Evolutionary conservation across 2,797 vertebrate genomes (phyloP).

Genomic region (Sebastes miniatus): DNA sequence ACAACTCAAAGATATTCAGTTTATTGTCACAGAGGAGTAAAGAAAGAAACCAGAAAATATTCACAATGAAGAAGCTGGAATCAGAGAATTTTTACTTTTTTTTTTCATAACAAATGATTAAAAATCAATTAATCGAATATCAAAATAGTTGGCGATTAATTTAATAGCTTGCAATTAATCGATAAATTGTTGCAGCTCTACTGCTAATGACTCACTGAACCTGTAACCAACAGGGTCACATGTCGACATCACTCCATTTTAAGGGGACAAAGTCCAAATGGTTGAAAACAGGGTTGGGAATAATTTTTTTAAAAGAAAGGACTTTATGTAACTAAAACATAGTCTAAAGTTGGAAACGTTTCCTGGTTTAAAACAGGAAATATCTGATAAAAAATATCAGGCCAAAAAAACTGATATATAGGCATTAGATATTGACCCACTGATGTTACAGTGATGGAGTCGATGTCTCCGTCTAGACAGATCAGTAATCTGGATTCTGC

Average conservation of each 20-base stretch:
- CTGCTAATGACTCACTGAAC: background rate
- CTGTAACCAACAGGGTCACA: background rate
- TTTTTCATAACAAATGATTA: too few relatives aligned
- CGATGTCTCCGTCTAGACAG: conserved; percentile 45
- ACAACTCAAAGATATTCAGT: too few relatives aligned
- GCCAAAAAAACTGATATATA: background rate
- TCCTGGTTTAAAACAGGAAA: background rate
- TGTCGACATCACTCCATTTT: background rate
- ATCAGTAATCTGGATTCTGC: conserved; percentile 48
- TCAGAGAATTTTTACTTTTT: too few relatives aligned
- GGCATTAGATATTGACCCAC: background rate
- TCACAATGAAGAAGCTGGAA: too few relatives aligned
- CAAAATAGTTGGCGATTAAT: too few relatives aligned
- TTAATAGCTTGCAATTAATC: too few relatives aligned
- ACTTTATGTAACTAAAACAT: background rate
- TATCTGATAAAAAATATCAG: background rate
- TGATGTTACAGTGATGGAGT: background rate
- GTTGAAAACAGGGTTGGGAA: background rate
- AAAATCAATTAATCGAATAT: accelerated
- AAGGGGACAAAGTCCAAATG: background rate
- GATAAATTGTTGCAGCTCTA: too few relatives aligned
- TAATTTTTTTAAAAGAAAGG: background rate
- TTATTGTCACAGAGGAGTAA: too few relatives aligned
- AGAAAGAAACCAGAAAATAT: too few relatives aligned
- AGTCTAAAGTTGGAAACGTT: background rate